Evolutionary conservation across 2,888 invertebrate genomes (phyloP).

Genomic region (Branchellion lobata): DNA sequence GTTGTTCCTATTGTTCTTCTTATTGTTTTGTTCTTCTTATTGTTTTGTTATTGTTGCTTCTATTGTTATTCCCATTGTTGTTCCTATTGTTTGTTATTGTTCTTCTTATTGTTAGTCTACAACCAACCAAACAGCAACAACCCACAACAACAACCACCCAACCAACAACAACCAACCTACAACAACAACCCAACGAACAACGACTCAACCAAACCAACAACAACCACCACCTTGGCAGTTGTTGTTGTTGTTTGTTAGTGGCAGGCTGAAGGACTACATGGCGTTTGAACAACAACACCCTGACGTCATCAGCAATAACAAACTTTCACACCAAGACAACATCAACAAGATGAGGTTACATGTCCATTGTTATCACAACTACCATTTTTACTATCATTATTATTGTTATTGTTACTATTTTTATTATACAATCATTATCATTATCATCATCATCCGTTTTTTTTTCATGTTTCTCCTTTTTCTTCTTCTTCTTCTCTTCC

Average conservation of each 20-base stretch:
- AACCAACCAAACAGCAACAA: no score
- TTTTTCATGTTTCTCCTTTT: not conserved
- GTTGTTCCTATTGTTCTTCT: conserved; percentile 33
- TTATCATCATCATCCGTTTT: no score
- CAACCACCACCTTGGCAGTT: conserved; percentile 62
- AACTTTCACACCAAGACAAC: conserved; percentile 85
- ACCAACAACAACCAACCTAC: no score
- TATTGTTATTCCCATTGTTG: no score
- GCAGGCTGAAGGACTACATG: conserved; percentile 86
- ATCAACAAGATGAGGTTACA: conserved; percentile 80
- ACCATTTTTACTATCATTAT: not conserved
- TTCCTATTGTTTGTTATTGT: no score
- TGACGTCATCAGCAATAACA: conserved; percentile 72
- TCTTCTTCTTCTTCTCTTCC: not conserved
- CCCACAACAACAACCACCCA: no score
- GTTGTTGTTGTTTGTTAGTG: conserved; percentile 88
- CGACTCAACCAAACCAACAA: no score
- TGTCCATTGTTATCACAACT: not conserved
- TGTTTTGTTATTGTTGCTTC: conserved; percentile 34
- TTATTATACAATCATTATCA: no score
- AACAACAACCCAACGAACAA: no score
- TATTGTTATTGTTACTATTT: not conserved
- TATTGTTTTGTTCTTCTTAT: conserved; percentile 57
- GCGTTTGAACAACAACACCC: conserved; percentile 88
- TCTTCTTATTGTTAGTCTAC: no score